phyloP scores from a whole-genome alignment of 2,797 vertebrate species.

The Phataginus tetradactyla region DNA sequence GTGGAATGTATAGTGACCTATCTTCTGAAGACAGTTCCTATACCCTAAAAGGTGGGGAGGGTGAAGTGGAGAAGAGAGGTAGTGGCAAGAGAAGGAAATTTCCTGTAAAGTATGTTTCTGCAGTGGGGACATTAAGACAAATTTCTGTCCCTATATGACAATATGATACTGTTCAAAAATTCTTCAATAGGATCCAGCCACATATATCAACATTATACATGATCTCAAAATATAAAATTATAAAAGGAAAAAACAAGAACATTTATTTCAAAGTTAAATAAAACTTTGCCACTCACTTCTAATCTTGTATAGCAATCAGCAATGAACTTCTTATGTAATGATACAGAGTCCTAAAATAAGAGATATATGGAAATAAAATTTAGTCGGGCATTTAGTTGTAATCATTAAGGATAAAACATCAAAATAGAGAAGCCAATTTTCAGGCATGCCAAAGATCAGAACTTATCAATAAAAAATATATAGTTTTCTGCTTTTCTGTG shows the following conservation, averaged over 20 bases:
- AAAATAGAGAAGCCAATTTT: slow-evolving; percentile 42
- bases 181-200: background rate
- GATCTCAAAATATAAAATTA: slow-evolving; percentile 22
- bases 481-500: background rate
- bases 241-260: background rate
- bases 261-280: slow-evolving; percentile 44
- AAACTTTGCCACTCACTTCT: slow-evolving; percentile 89
- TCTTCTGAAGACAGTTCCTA: slow-evolving; percentile 1
- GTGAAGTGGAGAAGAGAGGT: background rate
- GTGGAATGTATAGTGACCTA: background rate
- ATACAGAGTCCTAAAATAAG: slow-evolving; percentile 94
- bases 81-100: background rate
- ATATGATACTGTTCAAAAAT: background rate
- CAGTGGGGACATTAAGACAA: background rate
- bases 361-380: slow-evolving; percentile 65
- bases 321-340: slow-evolving; percentile 99
- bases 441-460: background rate
- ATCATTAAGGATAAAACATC: slow-evolving; percentile 43
- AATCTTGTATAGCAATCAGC: slow-evolving; percentile 99
- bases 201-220: background rate
- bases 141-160: background rate
- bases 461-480: background rate
- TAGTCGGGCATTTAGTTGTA: slow-evolving; percentile 14
- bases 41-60: background rate
- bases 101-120: background rate